Evolutionary conservation across 1,140 invertebrate genomes (phyloP).

Genomic region (Diachasma alloeum): DNA sequence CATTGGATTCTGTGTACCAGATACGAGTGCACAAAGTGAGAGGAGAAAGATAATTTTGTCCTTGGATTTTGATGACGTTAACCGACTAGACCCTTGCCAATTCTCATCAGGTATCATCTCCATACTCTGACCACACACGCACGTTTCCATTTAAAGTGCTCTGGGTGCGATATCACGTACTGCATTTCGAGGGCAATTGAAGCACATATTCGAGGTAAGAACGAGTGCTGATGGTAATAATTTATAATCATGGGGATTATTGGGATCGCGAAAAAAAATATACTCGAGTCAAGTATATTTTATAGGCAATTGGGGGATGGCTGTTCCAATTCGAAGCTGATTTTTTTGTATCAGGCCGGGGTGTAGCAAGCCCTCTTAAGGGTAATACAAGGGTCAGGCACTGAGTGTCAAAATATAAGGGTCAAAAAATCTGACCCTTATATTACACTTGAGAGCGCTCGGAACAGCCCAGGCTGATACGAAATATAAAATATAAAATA

Average conservation of each 20-base stretch:
- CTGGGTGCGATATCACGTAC: neutral
- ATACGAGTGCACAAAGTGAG: neutral
- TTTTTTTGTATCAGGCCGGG: too few relatives aligned
- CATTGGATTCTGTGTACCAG: neutral
- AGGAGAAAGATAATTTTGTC: neutral
- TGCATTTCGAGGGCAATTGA: neutral
- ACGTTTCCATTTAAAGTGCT: constrained; percentile 5
- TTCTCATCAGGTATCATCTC: constrained; percentile 9
- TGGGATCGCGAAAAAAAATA: too few relatives aligned
- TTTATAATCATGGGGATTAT: neutral
- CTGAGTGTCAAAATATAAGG: too few relatives aligned
- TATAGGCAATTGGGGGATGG: too few relatives aligned
- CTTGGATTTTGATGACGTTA: constrained; percentile 2
- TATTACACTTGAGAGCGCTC: too few relatives aligned
- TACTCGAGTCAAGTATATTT: too few relatives aligned
- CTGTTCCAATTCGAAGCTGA: too few relatives aligned
- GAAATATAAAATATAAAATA: too few relatives aligned
- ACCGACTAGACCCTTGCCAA: neutral
- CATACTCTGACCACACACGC: neutral
- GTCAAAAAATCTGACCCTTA: too few relatives aligned
- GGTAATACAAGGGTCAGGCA: too few relatives aligned
- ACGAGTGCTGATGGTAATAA: neutral
- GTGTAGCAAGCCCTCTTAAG: too few relatives aligned
- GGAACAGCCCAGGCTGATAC: too few relatives aligned
- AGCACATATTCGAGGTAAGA: neutral